Base-by-base conservation (phyloP, 2,797 vertebrate species). In the Sebastes oblongus region DNA sequence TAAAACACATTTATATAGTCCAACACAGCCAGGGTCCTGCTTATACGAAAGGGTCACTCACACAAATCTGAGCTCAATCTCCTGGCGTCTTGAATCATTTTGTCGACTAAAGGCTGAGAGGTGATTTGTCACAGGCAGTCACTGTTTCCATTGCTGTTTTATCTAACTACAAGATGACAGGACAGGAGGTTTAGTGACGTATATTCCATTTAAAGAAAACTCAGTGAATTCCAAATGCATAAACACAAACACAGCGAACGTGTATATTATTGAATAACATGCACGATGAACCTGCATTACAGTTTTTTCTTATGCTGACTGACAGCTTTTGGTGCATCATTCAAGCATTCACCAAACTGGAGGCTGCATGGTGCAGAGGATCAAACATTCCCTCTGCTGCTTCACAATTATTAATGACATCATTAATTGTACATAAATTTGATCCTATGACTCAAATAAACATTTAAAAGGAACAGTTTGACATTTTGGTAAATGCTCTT, bases 1-100 rank as follows among this genome's bases (percentile, higher is more conserved):
- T 94, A 93, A 93, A 93, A 91, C 82, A 75, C 86, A 85, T 93
- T 94, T 92, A 90, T 88, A 86, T 39, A 78, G 89, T 87, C 87
- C 76, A 71, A 72, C 81, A 55, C 88, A 86, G 88, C 58, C 86
- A 83, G 75, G 75, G 84, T 82, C 82, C 75, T 83, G 81, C 78
- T 91, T 86, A 89, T 72, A 11, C 36, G 20, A 85, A 83, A 34
- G 75, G 88, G 91, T 90, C 87, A 80, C 75, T 89, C 82, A 69
- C 82, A 69, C 83, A 89, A 87, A 91, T 86, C 87, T 80, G 85
- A 88, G 81, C 71, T 76, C 86, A 73, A 84, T 90, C 87, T 90
- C 24, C 4, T 16, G 4, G 50, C 34, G 54, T 69, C 78, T 82
- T 88, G 81, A 92, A 90, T 88, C 85, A 86, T 88, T 84, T 82